These are phyloP conservation scores for Oryzias dopingdopingensis DNA, from an alignment of 2,797 vertebrate genomes.

Conservation along the genomic window DNA sequence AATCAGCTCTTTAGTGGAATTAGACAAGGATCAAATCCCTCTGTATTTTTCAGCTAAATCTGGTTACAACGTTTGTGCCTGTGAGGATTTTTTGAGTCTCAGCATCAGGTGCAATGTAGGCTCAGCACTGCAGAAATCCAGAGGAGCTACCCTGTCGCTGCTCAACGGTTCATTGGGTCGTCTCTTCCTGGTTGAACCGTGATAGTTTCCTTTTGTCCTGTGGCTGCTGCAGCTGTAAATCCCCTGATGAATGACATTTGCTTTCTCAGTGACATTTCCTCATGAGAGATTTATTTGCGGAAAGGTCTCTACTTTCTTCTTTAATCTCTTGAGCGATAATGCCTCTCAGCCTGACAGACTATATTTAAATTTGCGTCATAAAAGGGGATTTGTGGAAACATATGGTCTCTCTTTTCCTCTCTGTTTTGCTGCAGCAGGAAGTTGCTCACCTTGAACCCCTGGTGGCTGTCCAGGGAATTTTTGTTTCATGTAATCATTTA, in stretches of 20 bases:
- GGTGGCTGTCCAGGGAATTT: slow-evolving; percentile 33
- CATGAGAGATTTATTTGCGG: slow-evolving; percentile 34
- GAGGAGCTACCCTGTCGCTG: slow-evolving; percentile 13
- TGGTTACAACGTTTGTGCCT: too few species aligned
- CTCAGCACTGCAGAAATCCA: background rate
- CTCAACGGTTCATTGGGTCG: slow-evolving; percentile 17
- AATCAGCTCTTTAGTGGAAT: too few species aligned
- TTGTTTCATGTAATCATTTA: slow-evolving; percentile 57
- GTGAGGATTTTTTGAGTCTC: too few species aligned
- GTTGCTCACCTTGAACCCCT: slow-evolving; percentile 14
- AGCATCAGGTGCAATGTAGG: too few species aligned
- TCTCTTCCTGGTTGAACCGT: slow-evolving; percentile 40
- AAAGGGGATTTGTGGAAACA: slow-evolving; percentile 21
- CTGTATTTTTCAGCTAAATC: too few species aligned
- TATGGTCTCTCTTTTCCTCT: slow-evolving; percentile 3
- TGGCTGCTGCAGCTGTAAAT: slow-evolving; percentile 34
- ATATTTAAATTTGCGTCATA: slow-evolving; percentile 35
- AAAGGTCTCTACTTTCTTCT: slow-evolving; percentile 33
- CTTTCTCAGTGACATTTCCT: slow-evolving; percentile 59
- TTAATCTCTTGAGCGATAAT: slow-evolving; percentile 33
- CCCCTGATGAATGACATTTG: slow-evolving; percentile 43
- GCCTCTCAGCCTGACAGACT: slow-evolving; percentile 20
- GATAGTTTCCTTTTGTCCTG: slow-evolving; percentile 46
- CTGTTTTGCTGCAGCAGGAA: background rate
- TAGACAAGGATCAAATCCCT: too few species aligned